Evolutionary conservation across 2,113 vertebrate species (phyloP).

Genomic region (Neogale vison): DNA sequence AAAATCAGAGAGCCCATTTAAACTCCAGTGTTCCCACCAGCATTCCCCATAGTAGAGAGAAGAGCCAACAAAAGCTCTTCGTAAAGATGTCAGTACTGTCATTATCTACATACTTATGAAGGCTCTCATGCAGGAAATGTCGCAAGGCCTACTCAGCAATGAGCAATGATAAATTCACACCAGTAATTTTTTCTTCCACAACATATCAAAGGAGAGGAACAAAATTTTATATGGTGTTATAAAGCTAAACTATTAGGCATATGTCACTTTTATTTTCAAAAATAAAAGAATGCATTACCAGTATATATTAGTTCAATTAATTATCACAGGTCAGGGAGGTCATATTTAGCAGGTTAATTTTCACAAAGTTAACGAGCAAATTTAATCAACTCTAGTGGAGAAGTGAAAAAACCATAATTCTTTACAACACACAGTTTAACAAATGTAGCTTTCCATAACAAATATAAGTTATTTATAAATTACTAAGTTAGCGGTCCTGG

Average conservation of each 20-base stretch:
- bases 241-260: neutral
- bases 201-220: neutral
- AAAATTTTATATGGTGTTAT: neutral
- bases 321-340: neutral
- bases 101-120: neutral
- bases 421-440: neutral
- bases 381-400: neutral
- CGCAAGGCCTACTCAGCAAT: neutral
- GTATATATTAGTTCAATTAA: neutral
- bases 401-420: neutral
- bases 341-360: neutral
- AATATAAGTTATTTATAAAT: constrained; percentile 30
- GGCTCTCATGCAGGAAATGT: neutral
- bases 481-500: constrained; percentile 2
- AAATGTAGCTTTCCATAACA: neutral
- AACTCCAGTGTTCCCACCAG: neutral
- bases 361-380: neutral
- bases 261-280: constrained; percentile 23
- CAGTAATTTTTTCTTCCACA: neutral
- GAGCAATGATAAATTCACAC: neutral
- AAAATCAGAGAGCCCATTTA: neutral
- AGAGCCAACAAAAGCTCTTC: neutral
- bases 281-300: neutral
- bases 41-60: neutral
- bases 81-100: neutral